A percentile compares a stretch with the other conserved stretches of the same genome.
phyloP scores from a whole-genome alignment of 2,797 vertebrate species.

The Onychomys leucogaster region DNA sequence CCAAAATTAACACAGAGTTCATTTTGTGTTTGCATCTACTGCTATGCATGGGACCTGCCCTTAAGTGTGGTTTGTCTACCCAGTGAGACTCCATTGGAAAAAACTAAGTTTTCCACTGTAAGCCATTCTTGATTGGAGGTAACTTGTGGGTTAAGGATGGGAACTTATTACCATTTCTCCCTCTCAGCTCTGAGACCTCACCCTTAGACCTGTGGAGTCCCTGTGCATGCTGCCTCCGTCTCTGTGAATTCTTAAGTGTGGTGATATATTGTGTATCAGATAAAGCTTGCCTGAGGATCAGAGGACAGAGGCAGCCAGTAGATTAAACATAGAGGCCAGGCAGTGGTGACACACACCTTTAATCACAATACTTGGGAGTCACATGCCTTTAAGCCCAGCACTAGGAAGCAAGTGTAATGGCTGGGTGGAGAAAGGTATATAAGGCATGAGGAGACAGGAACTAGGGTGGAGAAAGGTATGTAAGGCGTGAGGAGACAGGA shows the following conservation, averaged over 20 bases:
- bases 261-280: too few relatives aligned
- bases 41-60: neutral
- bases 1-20: neutral
- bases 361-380: too few relatives aligned
- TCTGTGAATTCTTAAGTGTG: neutral
- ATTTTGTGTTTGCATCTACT: neutral
- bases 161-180: neutral
- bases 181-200: neutral
- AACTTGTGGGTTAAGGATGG: neutral
- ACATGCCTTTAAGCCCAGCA: too few relatives aligned
- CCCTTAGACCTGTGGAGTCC: neutral
- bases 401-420: too few relatives aligned
- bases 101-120: neutral
- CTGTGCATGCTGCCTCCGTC: neutral
- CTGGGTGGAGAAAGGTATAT: too few relatives aligned
- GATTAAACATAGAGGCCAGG: too few relatives aligned
- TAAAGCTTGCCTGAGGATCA: too few relatives aligned
- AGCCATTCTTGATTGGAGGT: neutral
- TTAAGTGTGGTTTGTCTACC: neutral
- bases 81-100: neutral
- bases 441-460: too few relatives aligned
- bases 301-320: too few relatives aligned
- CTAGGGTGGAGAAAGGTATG: too few relatives aligned
- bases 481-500: too few relatives aligned
- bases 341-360: too few relatives aligned